Evolutionary conservation across 2,888 invertebrate species (phyloP).

Genomic region (Eristalis tenax): DNA sequence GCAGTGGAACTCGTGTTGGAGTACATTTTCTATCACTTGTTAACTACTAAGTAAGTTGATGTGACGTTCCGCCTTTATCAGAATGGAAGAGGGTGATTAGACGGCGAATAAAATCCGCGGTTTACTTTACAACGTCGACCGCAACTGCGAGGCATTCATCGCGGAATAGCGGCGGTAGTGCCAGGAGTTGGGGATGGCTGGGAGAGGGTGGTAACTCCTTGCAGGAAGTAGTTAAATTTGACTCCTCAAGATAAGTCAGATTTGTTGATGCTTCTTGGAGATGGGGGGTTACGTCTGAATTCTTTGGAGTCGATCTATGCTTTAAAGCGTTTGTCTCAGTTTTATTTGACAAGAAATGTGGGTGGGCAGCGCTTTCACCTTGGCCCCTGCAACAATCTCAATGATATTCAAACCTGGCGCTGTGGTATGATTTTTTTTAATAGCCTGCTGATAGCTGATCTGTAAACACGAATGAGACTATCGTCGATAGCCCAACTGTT

Average conservation of each 20-base stretch:
- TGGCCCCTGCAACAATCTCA: too few relatives aligned
- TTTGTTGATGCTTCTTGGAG: not conserved
- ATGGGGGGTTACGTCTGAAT: not conserved
- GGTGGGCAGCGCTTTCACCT: too few relatives aligned
- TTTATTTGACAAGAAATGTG: too few relatives aligned
- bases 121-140: not conserved
- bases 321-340: too few relatives aligned
- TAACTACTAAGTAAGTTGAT: not conserved
- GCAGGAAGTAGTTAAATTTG: not conserved
- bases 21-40: slow-evolving; percentile 2
- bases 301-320: too few relatives aligned
- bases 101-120: not conserved
- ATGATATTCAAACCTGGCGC: too few relatives aligned
- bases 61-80: not conserved
- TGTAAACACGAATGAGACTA: too few relatives aligned
- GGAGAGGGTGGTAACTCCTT: not conserved
- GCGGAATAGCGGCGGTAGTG: not conserved
- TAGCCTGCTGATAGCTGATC: too few relatives aligned
- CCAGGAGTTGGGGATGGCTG: not conserved
- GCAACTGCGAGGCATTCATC: not conserved
- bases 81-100: not conserved
- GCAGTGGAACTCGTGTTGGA: not conserved
- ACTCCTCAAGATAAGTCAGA: not conserved
- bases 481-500: too few relatives aligned
- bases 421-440: too few relatives aligned